Conservation (phyloP, 2,113 vertebrate species). For the Beaufortia kweichowensis region DNA sequence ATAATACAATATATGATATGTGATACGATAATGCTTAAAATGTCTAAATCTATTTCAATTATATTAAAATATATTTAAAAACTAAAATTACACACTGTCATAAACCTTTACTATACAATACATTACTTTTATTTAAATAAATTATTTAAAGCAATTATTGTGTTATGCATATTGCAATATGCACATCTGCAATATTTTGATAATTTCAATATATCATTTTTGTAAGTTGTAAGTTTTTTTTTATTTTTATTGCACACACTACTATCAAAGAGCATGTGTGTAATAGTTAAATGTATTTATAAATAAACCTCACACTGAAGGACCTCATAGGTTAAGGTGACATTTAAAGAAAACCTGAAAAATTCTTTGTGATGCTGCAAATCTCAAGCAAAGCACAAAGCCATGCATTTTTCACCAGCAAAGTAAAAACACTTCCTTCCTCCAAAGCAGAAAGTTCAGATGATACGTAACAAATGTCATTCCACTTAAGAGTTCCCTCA, state of each 20-base stretch:
- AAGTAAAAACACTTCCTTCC: neutral
- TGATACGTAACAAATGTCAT: conserved; percentile 26
- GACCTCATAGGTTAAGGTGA: neutral
- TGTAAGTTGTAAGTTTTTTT: no score
- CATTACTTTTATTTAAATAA: no score
- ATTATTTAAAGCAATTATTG: no score
- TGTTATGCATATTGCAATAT: no score
- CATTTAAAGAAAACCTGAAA: conserved; percentile 25
- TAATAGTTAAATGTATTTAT: neutral
- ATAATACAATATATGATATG: no score
- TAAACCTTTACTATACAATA: no score
- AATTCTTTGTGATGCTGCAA: conserved; percentile 5
- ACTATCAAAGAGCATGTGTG: neutral
- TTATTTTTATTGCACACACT: neutral
- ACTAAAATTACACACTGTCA: no score
- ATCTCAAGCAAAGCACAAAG: conserved; percentile 9
- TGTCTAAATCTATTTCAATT: no score
- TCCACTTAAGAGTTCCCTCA: neutral
- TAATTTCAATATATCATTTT: no score
- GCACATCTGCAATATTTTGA: no score
- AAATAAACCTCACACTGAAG: neutral
- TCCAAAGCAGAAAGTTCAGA: conserved; percentile 29
- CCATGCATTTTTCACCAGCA: neutral
- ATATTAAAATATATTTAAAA: no score
- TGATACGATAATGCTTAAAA: no score